phyloP scores from a whole-genome alignment of 2,888 invertebrate genomes.

The Pachliopta kotzebuea region DNA sequence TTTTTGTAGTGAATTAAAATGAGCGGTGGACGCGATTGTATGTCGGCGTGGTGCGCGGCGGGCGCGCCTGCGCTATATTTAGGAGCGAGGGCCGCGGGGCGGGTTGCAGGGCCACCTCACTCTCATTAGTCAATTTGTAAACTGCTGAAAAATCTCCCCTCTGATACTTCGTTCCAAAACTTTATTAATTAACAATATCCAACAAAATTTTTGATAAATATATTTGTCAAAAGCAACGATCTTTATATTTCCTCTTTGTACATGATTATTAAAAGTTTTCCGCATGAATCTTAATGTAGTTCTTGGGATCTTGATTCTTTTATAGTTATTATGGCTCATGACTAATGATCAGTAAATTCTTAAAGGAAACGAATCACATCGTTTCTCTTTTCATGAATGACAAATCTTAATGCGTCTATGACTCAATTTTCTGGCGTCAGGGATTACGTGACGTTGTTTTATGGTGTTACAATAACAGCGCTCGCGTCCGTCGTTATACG shows the following conservation, averaged over 20 bases:
- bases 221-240: neutral
- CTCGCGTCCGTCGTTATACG: slow-evolving; percentile 17
- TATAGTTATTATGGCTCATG: slow-evolving; percentile 13
- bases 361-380: slow-evolving; percentile 44
- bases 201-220: neutral
- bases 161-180: slow-evolving; percentile 8
- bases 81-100: slow-evolving; percentile 67
- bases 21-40: slow-evolving; percentile 67
- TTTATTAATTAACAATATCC: neutral
- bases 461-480: slow-evolving; percentile 42
- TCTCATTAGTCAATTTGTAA: slow-evolving; percentile 58
- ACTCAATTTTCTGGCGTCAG: slow-evolving; percentile 56
- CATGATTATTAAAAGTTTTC: neutral
- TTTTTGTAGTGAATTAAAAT: slow-evolving; percentile 41
- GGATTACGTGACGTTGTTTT: slow-evolving; percentile 53
- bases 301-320: slow-evolving; percentile 7
- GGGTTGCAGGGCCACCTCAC: slow-evolving; percentile 53
- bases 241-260: neutral
- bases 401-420: slow-evolving; percentile 60
- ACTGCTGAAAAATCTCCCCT: slow-evolving; percentile 42
- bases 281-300: neutral
- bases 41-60: slow-evolving; percentile 57
- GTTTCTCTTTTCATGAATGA: slow-evolving; percentile 63
- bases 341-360: slow-evolving; percentile 23
- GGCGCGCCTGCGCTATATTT: slow-evolving; percentile 75